Conservation (phyloP, 2,888 invertebrate genomes). For the Standfussiana lucernea region DNA sequence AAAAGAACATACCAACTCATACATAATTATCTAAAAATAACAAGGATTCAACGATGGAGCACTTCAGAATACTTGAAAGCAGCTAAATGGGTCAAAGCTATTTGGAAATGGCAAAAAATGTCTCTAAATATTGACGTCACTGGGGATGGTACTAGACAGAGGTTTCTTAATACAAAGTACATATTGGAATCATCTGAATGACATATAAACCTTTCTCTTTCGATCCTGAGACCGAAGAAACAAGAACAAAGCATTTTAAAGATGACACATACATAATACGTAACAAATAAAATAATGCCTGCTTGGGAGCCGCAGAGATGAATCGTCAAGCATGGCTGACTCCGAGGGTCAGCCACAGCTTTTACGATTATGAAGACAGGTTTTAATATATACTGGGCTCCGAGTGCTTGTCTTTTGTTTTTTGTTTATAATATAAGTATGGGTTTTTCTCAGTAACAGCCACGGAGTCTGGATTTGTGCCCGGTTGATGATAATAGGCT, state of each 20-base stretch:
- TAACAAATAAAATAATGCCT: conserved; percentile 31
- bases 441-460: too few relatives aligned
- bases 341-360: conserved; percentile 62
- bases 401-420: conserved; percentile 15
- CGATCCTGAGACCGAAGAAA: not conserved
- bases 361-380: conserved; percentile 54
- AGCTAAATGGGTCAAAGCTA: not conserved
- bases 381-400: conserved; percentile 28
- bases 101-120: not conserved
- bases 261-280: conserved; percentile 44
- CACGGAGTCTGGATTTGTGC: too few relatives aligned
- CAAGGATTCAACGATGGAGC: too few relatives aligned
- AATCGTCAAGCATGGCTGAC: conserved; percentile 45
- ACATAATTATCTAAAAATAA: not conserved
- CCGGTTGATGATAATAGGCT: too few relatives aligned
- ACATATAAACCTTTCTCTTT: not conserved
- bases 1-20: not conserved
- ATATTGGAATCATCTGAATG: not conserved
- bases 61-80: not conserved
- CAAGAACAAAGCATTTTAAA: conserved; percentile 43
- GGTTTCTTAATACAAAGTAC: not conserved
- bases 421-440: too few relatives aligned
- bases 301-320: conserved; percentile 48
- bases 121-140: not conserved
- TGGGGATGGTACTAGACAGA: not conserved